phyloP scores from a whole-genome alignment of 2,797 vertebrate species.

The Phrynocephalus vlangalii region DNA sequence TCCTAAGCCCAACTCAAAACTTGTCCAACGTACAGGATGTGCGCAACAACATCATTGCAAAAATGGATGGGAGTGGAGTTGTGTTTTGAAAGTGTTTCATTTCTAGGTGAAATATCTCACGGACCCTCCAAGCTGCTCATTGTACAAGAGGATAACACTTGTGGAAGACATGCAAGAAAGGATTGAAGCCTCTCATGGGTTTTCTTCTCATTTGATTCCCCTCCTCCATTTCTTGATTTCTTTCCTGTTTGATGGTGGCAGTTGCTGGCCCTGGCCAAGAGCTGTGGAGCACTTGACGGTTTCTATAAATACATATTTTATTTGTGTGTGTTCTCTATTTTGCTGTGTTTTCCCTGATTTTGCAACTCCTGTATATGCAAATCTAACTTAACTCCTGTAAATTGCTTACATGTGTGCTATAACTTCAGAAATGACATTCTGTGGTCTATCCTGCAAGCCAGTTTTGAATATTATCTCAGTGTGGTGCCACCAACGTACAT shows the following conservation, averaged over 20 bases:
- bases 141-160: conserved; percentile 22
- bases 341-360: conserved; percentile 79
- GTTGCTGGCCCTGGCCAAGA: conserved; percentile 68
- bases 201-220: not conserved
- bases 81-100: not conserved
- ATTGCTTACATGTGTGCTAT: conserved; percentile 80
- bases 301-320: conserved; percentile 69
- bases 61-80: not conserved
- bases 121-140: conserved; percentile 39
- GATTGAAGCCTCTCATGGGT: not conserved
- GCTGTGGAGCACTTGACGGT: conserved; percentile 70
- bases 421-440: conserved; percentile 75
- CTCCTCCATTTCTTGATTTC: conserved; percentile 37
- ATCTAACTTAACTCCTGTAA: conserved; percentile 78
- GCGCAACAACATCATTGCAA: not conserved
- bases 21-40: conserved; percentile 1
- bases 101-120: conserved; percentile 11
- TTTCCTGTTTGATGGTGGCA: conserved; percentile 64
- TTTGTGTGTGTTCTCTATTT: conserved; percentile 72
- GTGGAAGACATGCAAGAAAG: conserved; percentile 23
- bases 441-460: conserved; percentile 72
- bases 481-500: conserved; percentile 60
- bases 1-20: conserved; percentile 46
- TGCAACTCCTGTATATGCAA: conserved; percentile 79
- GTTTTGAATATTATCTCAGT: conserved; percentile 76